These are phyloP conservation scores for Spongia lamella DNA, from an alignment of 37 sponge, comb jelly and placozoan species.

Conservation along the genomic window DNA sequence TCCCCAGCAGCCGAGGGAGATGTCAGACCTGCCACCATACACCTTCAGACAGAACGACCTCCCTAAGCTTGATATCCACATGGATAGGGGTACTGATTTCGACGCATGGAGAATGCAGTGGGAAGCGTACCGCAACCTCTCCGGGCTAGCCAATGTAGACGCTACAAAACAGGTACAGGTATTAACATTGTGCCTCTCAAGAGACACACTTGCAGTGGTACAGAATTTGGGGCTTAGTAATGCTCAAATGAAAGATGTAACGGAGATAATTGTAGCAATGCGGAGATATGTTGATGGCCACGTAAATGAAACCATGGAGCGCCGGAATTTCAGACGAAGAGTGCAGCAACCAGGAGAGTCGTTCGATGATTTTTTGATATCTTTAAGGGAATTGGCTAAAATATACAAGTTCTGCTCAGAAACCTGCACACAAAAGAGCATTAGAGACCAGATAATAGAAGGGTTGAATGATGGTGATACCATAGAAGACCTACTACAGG, in stretches of 20 bases:
- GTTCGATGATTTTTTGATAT: background rate
- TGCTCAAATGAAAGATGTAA: too few species aligned
- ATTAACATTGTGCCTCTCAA: too few species aligned
- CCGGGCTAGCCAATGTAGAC: background rate
- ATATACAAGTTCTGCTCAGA: background rate
- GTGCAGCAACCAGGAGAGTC: background rate
- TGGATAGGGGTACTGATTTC: background rate
- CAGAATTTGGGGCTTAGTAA: too few species aligned
- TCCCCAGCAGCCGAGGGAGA: too few species aligned
- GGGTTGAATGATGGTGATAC: background rate
- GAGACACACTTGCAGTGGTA: too few species aligned
- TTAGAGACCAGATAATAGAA: background rate
- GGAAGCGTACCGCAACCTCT: conserved; percentile 7
- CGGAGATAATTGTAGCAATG: too few species aligned
- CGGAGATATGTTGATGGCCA: too few species aligned
- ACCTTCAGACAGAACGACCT: background rate
- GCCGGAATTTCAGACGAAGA: background rate
- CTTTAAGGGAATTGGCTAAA: background rate
- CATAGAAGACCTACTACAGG: background rate
- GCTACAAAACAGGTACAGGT: background rate
- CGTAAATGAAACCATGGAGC: background rate
- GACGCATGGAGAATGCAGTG: background rate
- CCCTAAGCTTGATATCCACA: background rate
- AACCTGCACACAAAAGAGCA: conserved; percentile 2
- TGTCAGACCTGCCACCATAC: too few species aligned